phyloP scores from a whole-genome alignment of 92 coral and sea anemone genomes.

The Porites cylindrica region DNA sequence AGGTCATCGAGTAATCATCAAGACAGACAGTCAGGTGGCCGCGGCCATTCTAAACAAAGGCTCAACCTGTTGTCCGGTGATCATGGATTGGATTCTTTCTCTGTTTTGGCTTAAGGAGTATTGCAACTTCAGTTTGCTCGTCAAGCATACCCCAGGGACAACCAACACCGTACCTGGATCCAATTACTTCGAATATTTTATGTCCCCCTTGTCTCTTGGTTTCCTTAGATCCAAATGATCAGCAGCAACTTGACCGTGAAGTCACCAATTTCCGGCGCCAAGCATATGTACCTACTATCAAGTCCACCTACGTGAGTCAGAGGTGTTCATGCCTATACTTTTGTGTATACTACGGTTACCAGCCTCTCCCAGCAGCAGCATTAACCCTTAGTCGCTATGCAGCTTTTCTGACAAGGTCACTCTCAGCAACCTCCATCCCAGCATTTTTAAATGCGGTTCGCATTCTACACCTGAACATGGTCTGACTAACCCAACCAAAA shows the following conservation, averaged over 20 bases:
- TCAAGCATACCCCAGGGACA: slow-evolving; percentile 40
- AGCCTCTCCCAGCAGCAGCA: slow-evolving; percentile 41
- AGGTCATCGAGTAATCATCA: slow-evolving; percentile 27
- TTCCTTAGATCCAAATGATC: slow-evolving; percentile 31
- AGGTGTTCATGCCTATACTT: slow-evolving; percentile 16
- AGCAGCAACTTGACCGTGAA: slow-evolving; percentile 31
- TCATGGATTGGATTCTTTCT: slow-evolving; percentile 8
- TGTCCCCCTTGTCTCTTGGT: slow-evolving; percentile 15
- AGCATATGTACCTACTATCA: slow-evolving; percentile 20
- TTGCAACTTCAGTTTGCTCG: slow-evolving; percentile 4
- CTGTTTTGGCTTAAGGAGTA: slow-evolving; percentile 37
- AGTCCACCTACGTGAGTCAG: slow-evolving; percentile 33
- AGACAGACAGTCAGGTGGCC: slow-evolving; percentile 50
- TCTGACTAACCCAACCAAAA: slow-evolving; percentile 34
- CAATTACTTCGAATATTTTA: not conserved
- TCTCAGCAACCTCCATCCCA: slow-evolving; percentile 43
- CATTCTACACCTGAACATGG: slow-evolving; percentile 51
- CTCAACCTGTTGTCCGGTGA: slow-evolving; percentile 28
- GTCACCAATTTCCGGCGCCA: slow-evolving; percentile 28
- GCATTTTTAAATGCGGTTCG: slow-evolving; percentile 43
- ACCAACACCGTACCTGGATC: slow-evolving; percentile 23
- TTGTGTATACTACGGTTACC: slow-evolving; percentile 41
- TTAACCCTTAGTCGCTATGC: slow-evolving; percentile 44
- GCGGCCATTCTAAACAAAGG: slow-evolving; percentile 48
- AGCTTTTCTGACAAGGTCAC: slow-evolving; percentile 43